Evolutionary conservation across 2,888 invertebrate genomes (phyloP).

Genomic region (Acrocyrtus sp.): DNA sequence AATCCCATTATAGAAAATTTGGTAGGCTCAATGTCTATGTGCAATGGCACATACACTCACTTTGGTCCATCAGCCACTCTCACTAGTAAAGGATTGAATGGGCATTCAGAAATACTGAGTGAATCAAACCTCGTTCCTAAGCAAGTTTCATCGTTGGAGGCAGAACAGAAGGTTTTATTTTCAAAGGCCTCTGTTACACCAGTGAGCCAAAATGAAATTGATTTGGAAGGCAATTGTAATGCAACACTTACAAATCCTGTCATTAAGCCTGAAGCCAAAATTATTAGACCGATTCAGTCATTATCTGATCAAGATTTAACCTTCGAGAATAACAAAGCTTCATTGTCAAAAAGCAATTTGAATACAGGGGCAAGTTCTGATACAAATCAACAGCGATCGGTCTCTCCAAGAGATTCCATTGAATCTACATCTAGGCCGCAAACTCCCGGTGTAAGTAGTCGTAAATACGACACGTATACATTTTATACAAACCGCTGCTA

Average conservation of each 20-base stretch:
- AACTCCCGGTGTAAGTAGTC: slow-evolving; percentile 59
- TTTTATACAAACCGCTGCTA: too few species aligned
- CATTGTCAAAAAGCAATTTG: slow-evolving; percentile 2
- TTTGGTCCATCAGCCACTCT: slow-evolving; percentile 52
- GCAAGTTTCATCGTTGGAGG: background rate
- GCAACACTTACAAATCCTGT: too few species aligned
- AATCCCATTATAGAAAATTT: slow-evolving; percentile 62
- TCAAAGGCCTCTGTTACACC: slow-evolving; percentile 4
- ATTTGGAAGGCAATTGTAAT: too few species aligned
- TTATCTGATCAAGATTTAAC: too few species aligned
- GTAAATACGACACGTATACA: too few species aligned
- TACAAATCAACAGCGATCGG: slow-evolving; percentile 20
- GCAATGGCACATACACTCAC: slow-evolving; percentile 62
- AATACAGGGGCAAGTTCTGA: background rate
- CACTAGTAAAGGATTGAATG: slow-evolving; percentile 3
- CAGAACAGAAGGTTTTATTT: slow-evolving; percentile 12
- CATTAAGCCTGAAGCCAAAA: too few species aligned
- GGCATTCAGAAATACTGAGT: slow-evolving; percentile 12
- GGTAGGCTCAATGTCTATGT: slow-evolving; percentile 60
- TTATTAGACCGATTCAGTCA: too few species aligned
- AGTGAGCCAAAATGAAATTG: too few species aligned
- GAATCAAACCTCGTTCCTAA: too few species aligned
- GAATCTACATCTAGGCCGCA: slow-evolving; percentile 56
- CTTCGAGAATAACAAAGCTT: too few species aligned
- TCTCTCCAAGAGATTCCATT: slow-evolving; percentile 48